Evolutionary conservation across 2,888 invertebrate species (phyloP), one percentile per base, ranked within the genome.

Genomic region (Ectropis crepuscularia): DNA sequence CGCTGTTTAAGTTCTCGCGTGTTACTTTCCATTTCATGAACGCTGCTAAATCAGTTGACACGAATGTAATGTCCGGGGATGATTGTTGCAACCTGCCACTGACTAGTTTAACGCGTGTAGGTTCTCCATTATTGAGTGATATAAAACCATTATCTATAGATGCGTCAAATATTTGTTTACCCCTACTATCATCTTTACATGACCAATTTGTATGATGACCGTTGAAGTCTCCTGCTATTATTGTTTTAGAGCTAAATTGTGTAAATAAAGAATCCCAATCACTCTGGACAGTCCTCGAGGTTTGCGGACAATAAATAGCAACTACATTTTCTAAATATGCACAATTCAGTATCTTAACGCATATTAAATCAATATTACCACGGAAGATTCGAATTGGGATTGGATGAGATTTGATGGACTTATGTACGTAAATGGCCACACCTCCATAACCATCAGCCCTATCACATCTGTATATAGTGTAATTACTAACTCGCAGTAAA

Each of bases 231-330:
- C n/a, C n/a, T n/a, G n/a, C n/a, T n/a, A n/a, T n/a, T n/a, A n/a
- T n/a, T n/a, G 54, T 61, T 47, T 66, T 69, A 11, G 5, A 39
- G 12, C 8, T 7, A 11, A 37, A 4, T 37, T 5, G 9, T 5
- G n/a, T n/a, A 60, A 74, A 68, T n/a, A 72, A 5, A 0, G 6
- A 9, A 48, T 74, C 69, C 72, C 71, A 74, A 28, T 73, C 73
- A 7, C 36, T 7, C 6, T 42, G 48, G 0, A 43, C 53, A 0
- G 72, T 73, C 7, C 10, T 16, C 0, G 67, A 59, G 5, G 65
- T 41, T 2, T 63, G 45, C 5, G 72, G 68, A 49, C 71, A 74
- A 41, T 74, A 74, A 6, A 74, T 11, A 6, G 60, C n/a, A n/a
- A n/a, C n/a, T n/a, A n/a, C n/a, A n/a, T n/a, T n/a, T n/a, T n/a